Conservation (phyloP, 1,140 invertebrate genomes). For the Amyelois transitella region DNA sequence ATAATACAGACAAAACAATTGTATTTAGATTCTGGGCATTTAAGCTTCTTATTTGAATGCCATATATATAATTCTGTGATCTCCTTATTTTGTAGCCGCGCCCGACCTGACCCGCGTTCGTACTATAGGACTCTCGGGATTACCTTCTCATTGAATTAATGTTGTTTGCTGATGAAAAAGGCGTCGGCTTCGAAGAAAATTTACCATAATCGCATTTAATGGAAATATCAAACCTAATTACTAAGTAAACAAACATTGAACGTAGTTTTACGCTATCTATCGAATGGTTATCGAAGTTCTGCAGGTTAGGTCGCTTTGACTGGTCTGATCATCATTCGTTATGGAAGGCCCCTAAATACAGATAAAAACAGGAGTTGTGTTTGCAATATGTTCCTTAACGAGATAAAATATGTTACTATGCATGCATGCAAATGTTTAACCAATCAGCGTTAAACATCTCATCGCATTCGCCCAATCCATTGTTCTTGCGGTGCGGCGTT, state of each 20-base stretch:
- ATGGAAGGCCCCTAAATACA: too few relatives aligned
- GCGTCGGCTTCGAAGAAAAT: not conserved
- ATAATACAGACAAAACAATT: too few relatives aligned
- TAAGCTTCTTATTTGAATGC: too few relatives aligned
- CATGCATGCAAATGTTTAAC: not conserved
- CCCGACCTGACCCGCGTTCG: constrained; percentile 27
- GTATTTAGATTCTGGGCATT: too few relatives aligned
- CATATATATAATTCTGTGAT: not conserved
- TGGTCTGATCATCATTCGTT: too few relatives aligned
- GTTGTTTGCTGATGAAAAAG: constrained; percentile 36
- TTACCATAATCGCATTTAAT: not conserved
- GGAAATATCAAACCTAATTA: not conserved
- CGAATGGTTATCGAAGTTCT: too few relatives aligned
- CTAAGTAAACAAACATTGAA: not conserved
- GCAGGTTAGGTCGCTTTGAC: too few relatives aligned
- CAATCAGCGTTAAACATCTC: not conserved
- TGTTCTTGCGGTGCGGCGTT: constrained; percentile 31
- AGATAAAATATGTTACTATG: not conserved
- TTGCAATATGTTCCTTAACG: too few relatives aligned
- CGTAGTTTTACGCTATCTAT: too few relatives aligned
- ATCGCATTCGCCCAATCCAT: constrained; percentile 5
- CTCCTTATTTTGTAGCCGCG: constrained; percentile 2
- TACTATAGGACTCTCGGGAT: constrained; percentile 37
- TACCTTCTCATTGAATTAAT: constrained; percentile 53
- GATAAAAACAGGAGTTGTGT: too few relatives aligned